Evolutionary conservation across 1,140 invertebrate species (phyloP).

Genomic region (Zaprionus ghesquierei): DNA sequence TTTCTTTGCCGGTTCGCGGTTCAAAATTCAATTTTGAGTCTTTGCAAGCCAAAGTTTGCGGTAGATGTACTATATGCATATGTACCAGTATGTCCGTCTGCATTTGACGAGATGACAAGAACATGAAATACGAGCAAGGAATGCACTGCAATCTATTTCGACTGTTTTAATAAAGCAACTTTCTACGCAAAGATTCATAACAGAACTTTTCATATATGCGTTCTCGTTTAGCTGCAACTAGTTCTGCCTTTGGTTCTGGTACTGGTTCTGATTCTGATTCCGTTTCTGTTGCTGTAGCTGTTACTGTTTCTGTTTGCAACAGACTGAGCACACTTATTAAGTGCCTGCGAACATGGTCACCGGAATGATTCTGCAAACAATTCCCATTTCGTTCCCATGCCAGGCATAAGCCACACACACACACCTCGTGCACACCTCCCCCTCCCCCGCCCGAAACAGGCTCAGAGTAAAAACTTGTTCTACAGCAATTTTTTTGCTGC

Average conservation of each 20-base stretch:
- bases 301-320: neutral
- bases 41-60: slow-evolving; percentile 28
- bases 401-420: slow-evolving; percentile 58
- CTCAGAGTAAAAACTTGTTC: slow-evolving; percentile 62
- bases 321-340: slow-evolving; percentile 55
- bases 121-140: slow-evolving; percentile 1
- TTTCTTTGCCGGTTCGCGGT: slow-evolving; percentile 24
- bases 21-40: slow-evolving; percentile 59
- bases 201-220: slow-evolving; percentile 37
- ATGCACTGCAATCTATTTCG: slow-evolving; percentile 21
- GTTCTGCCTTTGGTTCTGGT: neutral
- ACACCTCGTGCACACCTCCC: neutral
- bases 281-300: neutral
- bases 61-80: too few relatives aligned
- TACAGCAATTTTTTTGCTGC: slow-evolving; percentile 60
- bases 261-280: neutral
- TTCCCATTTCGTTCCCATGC: slow-evolving; percentile 45
- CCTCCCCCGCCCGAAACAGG: slow-evolving; percentile 7
- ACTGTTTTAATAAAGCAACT: slow-evolving; percentile 45
- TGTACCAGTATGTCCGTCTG: slow-evolving; percentile 8
- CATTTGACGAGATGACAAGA: slow-evolving; percentile 35
- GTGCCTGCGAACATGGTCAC: slow-evolving; percentile 53
- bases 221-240: neutral
- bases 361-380: slow-evolving; percentile 33
- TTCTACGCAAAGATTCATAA: slow-evolving; percentile 19